Evolutionary conservation across 2,113 vertebrate genomes (phyloP), one percentile per base, ranked within the genome.

Genomic region (Capricornis sumatraensis): DNA sequence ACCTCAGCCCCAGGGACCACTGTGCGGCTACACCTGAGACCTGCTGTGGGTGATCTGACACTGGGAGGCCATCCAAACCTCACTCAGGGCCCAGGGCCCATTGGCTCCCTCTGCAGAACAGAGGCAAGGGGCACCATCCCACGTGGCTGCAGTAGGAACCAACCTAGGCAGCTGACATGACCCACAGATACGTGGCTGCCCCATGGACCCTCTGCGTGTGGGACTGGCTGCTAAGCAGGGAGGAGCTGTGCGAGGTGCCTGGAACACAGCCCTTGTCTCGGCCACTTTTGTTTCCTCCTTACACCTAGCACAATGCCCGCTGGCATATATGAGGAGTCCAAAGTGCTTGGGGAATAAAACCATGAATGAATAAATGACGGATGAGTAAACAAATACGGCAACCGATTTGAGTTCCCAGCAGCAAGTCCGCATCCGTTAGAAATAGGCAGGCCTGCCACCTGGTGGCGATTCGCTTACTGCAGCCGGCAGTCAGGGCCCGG

Each of bases 1-100:
- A 96, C 96, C 95, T 97, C 96, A 96, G 89, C 96, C 96, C 92
- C 67, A 83, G 97, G 90, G 92, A 94, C n/a, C 10, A 3, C 50
- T 58, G 47, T 96, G 97, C 1, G 94, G 95, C 94, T 79, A 4
- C 45, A 94, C 97, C 97, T 96, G 97, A 94, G 95, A 64, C 76
- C 87, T 0, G 8, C 88, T 76, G 96, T 0, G 84, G 93, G 87
- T 0, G 2, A 79, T 79, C 91, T 40, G 78, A 85, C 79, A 10
- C 23, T 0, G 12, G 5, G 94, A 94, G 55, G 81, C 5, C 3
- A 33, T 81, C 96, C 96, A 96, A 88, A 95, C 90, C 91, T 84
- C 17, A 7, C 76, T 87, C 58, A 83, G 95, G 96, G 89, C 97
- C 89, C 83, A 55, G 76, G 91, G 97, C 92, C 92, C 2, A 0